A percentile compares a stretch with the other conserved stretches of the same genome.
Evolutionary conservation across 1,140 invertebrate species (phyloP).

Genomic region (Lepidurus apus): DNA sequence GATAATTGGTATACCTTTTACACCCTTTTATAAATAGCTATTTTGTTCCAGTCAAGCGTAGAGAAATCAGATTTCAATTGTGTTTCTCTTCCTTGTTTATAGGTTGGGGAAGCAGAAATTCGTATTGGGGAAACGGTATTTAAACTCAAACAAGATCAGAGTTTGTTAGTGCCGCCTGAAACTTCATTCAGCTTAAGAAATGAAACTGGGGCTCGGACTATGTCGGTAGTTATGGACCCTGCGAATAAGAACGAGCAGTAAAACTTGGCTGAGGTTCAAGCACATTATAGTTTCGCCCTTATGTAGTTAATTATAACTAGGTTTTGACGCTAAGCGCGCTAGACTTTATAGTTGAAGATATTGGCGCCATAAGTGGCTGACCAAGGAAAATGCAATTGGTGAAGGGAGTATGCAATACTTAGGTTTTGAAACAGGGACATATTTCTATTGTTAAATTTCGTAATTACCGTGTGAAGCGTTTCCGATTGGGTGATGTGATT

Average conservation of each 20-base stretch:
- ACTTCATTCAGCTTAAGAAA: not conserved
- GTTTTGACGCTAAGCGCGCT: not conserved
- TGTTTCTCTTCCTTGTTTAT: not conserved
- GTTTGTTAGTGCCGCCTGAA: constrained; percentile 17
- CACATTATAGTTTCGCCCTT: not conserved
- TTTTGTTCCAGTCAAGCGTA: not conserved
- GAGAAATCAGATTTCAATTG: not conserved
- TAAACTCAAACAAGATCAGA: not conserved
- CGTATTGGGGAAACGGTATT: not conserved
- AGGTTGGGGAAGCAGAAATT: constrained; percentile 1
- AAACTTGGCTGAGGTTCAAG: constrained; percentile 1
- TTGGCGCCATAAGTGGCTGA: no score
- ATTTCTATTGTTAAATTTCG: no score
- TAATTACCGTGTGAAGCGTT: no score
- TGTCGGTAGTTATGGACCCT: constrained; percentile 28
- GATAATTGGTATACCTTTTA: not conserved
- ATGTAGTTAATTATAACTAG: not conserved
- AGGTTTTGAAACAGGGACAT: no score
- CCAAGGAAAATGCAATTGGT: no score
- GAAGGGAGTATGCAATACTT: no score
- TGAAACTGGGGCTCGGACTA: not conserved
- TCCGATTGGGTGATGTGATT: no score
- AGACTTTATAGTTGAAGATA: no score
- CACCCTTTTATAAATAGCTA: not conserved
- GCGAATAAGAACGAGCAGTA: not conserved